phyloP scores from a whole-genome alignment of 2,113 vertebrate species.

The Nothoprocta pentlandii region DNA sequence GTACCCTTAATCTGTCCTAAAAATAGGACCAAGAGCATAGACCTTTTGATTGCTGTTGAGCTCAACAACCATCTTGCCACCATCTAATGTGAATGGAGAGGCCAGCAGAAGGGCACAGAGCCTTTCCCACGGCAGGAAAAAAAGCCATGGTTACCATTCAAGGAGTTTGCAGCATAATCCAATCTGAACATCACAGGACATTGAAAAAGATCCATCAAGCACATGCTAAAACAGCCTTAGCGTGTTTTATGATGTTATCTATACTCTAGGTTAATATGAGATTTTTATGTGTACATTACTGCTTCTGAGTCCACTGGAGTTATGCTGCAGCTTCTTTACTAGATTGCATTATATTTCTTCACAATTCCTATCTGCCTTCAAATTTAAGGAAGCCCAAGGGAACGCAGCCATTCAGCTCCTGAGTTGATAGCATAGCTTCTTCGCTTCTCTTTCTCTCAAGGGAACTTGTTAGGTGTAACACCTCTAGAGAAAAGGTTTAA shows the following conservation, averaged over 20 bases:
- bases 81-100: background rate
- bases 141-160: background rate
- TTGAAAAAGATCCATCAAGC: background rate
- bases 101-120: background rate
- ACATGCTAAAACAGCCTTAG: background rate
- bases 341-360: conserved; percentile 67
- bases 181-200: background rate
- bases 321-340: conserved; percentile 37
- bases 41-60: background rate
- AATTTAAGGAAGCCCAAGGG: conserved; percentile 62
- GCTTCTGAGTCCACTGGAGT: conserved; percentile 1
- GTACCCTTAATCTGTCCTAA: background rate
- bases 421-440: conserved; percentile 53
- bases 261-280: conserved; percentile 28
- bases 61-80: background rate
- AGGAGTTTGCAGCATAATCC: background rate
- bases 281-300: conserved; percentile 37
- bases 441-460: conserved; percentile 52
- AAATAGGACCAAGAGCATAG: background rate
- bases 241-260: conserved; percentile 22
- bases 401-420: conserved; percentile 20
- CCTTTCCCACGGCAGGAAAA: background rate
- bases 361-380: conserved; percentile 59
- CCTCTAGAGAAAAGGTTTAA: conserved; percentile 64
- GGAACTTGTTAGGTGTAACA: conserved; percentile 75